Conservation (phyloP, 2,888 invertebrate genomes). For the Xylota segnis region DNA sequence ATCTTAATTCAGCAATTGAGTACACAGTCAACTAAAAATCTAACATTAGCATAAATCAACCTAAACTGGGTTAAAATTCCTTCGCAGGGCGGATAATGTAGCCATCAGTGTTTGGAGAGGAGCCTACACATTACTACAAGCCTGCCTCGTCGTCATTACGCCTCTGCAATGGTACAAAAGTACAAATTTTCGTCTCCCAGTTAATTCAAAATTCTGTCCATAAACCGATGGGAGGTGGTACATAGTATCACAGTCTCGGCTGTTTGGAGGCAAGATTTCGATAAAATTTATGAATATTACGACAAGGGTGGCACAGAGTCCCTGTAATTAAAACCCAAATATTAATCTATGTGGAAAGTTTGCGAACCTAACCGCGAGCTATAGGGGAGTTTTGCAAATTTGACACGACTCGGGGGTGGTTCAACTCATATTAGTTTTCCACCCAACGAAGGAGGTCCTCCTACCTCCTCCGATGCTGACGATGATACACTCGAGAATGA, state of each 20-base stretch:
- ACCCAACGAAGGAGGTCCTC: slow-evolving; percentile 13
- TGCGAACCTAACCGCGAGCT: slow-evolving; percentile 41
- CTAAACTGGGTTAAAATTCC: slow-evolving; percentile 25
- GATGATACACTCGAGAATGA: not conserved
- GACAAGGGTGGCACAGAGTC: not conserved
- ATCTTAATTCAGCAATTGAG: slow-evolving; percentile 42
- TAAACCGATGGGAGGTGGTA: slow-evolving; percentile 11
- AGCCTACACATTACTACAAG: not conserved
- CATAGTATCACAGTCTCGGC: slow-evolving; percentile 6
- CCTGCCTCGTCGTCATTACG: not conserved
- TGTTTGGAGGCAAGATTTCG: slow-evolving; percentile 3
- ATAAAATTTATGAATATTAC: slow-evolving; percentile 40
- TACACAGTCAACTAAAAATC: slow-evolving; percentile 36
- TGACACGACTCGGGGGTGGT: slow-evolving; percentile 27
- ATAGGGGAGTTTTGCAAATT: slow-evolving; percentile 20
- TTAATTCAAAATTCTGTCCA: slow-evolving; percentile 24
- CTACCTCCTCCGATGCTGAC: not conserved
- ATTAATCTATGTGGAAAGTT: slow-evolving; percentile 62
- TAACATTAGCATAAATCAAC: slow-evolving; percentile 60
- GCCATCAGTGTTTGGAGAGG: not conserved
- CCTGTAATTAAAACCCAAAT: slow-evolving; percentile 53
- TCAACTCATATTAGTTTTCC: slow-evolving; percentile 25
- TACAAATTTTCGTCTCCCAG: not conserved
- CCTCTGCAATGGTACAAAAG: not conserved
- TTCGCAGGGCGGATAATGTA: not conserved